These are phyloP conservation scores for Noctilio leporinus DNA, from an alignment of 2,113 vertebrate genomes.

Conservation along the genomic window DNA sequence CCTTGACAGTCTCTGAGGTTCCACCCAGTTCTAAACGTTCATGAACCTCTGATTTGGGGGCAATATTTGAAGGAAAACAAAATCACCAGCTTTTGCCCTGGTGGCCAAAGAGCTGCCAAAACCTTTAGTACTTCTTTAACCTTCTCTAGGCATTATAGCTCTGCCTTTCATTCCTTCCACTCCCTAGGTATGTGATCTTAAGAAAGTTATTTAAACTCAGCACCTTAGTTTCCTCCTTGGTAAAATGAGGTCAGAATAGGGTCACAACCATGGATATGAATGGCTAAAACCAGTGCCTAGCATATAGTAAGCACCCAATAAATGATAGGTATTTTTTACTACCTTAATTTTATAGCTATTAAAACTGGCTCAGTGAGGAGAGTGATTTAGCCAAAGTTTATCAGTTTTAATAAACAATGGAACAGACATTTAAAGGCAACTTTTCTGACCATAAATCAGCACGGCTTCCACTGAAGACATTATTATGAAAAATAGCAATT, in stretches of 20 bases:
- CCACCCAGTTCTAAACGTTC: neutral
- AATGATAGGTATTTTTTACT: neutral
- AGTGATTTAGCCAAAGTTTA: neutral
- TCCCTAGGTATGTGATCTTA: neutral
- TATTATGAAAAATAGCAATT: slow-evolving; percentile 51
- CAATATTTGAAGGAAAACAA: neutral
- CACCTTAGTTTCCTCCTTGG: neutral
- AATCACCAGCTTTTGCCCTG: neutral
- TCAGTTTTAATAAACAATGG: slow-evolving; percentile 49
- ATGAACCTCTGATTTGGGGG: neutral
- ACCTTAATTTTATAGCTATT: neutral
- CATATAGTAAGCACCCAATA: neutral
- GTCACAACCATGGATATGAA: neutral
- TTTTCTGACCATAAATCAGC: slow-evolving; percentile 44
- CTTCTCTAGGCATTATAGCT: neutral
- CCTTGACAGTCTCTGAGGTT: neutral
- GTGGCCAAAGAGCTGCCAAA: neutral
- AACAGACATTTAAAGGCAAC: neutral
- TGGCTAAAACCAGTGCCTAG: neutral
- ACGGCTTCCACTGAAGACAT: neutral
- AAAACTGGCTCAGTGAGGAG: slow-evolving; percentile 18
- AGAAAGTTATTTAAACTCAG: neutral
- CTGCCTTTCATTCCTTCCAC: neutral
- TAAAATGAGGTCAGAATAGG: neutral
- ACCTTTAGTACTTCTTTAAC: neutral